phyloP scores from a whole-genome alignment of 2,797 vertebrate species.

The Channa striata region DNA sequence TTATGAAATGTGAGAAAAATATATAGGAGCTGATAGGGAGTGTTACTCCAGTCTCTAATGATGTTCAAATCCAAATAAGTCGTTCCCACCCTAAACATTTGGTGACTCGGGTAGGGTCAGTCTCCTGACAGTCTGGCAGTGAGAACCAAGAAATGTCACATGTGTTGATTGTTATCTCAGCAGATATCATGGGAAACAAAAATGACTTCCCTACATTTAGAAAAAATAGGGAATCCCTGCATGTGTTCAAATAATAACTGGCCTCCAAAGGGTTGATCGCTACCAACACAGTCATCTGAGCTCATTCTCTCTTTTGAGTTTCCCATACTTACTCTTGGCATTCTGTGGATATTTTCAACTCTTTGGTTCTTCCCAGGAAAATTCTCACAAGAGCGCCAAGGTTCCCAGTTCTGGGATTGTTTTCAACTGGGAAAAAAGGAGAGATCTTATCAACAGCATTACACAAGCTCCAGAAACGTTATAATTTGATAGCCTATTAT shows the following conservation, averaged over 20 bases:
- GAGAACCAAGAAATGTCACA: conserved; percentile 35
- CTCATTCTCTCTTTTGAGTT: conserved; percentile 14
- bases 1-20: conserved; percentile 31
- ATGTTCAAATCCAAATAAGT: conserved; percentile 26
- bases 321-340: conserved; percentile 95
- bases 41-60: conserved; percentile 27
- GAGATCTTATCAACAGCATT: conserved; percentile 18
- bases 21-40: conserved; percentile 15
- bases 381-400: conserved; percentile 92
- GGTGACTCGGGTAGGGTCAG: conserved; percentile 36
- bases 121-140: conserved; percentile 37
- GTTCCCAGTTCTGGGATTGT: conserved; percentile 97
- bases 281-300: conserved; percentile 9
- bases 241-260: conserved; percentile 37
- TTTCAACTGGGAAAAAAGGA: conserved; percentile 86
- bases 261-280: conserved; percentile 12
- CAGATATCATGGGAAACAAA: conserved; percentile 59
- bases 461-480: conserved; percentile 4
- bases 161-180: conserved; percentile 60
- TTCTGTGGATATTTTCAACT: conserved; percentile 98
- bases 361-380: conserved; percentile 97
- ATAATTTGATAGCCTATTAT: background rate
- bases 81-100: conserved; percentile 28
- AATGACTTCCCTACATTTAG: conserved; percentile 16
- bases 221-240: conserved; percentile 18